These are phyloP conservation scores for Clostera curtula DNA, from an alignment of 2,888 invertebrate genomes.

Conservation along the genomic window DNA sequence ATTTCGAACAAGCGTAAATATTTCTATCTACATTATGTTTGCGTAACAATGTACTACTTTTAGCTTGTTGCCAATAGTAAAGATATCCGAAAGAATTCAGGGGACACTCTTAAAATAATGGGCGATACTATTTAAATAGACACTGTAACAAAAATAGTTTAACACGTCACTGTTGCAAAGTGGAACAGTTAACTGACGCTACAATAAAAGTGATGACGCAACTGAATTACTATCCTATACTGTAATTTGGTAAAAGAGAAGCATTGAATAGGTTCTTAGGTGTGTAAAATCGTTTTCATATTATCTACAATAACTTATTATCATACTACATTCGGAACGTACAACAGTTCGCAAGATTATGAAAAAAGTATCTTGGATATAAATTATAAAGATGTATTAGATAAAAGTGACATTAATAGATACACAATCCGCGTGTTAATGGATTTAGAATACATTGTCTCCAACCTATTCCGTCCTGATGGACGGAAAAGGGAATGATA, in stretches of 20 bases:
- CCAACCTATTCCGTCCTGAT: too few species aligned
- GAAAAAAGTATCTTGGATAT: too few species aligned
- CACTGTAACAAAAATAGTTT: constrained; percentile 55
- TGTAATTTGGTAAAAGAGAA: constrained; percentile 19
- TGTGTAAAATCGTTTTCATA: too few species aligned
- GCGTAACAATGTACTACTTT: constrained; percentile 27
- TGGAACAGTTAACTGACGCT: constrained; percentile 41
- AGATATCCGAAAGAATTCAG: constrained; percentile 42
- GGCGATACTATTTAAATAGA: constrained; percentile 57
- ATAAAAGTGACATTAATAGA: too few species aligned
- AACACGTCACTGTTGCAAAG: constrained; percentile 47
- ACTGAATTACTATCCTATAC: constrained; percentile 25
- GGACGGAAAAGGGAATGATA: too few species aligned
- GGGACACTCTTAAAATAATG: constrained; percentile 57
- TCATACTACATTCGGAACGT: too few species aligned
- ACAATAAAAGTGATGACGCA: constrained; percentile 36
- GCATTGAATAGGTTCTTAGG: constrained; percentile 15
- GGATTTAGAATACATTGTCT: too few species aligned
- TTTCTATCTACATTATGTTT: constrained; percentile 20
- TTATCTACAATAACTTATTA: too few species aligned
- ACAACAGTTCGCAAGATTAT: too few species aligned
- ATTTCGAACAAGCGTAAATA: constrained; percentile 9
- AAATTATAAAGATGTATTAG: too few species aligned
- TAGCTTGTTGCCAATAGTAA: constrained; percentile 28
- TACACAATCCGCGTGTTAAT: too few species aligned